These are phyloP conservation scores for Uloborus plumipes DNA, from an alignment of 2,888 invertebrate genomes.

Conservation along the genomic window DNA sequence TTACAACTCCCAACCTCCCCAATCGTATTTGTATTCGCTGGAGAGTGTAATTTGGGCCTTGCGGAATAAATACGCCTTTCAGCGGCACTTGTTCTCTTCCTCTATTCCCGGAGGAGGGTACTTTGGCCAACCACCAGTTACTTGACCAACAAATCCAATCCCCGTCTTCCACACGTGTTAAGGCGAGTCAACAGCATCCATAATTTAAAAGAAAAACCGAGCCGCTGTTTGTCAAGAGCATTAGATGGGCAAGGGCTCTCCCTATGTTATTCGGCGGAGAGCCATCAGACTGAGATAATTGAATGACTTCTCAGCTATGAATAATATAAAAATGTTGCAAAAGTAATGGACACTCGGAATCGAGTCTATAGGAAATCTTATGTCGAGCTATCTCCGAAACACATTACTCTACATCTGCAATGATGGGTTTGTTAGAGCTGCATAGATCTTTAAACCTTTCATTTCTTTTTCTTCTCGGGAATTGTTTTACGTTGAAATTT, in stretches of 20 bases:
- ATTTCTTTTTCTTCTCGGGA: not conserved
- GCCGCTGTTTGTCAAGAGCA: slow-evolving; percentile 53
- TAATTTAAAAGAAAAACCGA: slow-evolving; percentile 54
- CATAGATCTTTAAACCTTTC: slow-evolving; percentile 54
- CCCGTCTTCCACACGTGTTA: slow-evolving; percentile 42
- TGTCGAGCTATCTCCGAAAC: slow-evolving; percentile 6
- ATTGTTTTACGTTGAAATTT: slow-evolving; percentile 14
- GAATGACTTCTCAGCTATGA: slow-evolving; percentile 58
- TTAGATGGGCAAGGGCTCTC: slow-evolving; percentile 23
- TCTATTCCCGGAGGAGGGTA: slow-evolving; percentile 24
- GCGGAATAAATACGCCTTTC: slow-evolving; percentile 35
- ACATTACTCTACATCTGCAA: slow-evolving; percentile 33
- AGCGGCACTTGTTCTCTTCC: slow-evolving; percentile 10
- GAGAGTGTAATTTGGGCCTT: not conserved
- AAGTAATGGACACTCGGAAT: slow-evolving; percentile 57
- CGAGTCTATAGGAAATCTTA: slow-evolving; percentile 24
- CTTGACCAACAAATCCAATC: slow-evolving; percentile 46
- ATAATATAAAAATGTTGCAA: slow-evolving; percentile 59
- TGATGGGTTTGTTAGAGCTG: slow-evolving; percentile 39
- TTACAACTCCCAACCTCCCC: no score
- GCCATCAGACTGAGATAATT: slow-evolving; percentile 53
- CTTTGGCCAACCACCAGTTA: slow-evolving; percentile 45
- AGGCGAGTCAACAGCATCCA: slow-evolving; percentile 52
- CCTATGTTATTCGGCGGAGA: slow-evolving; percentile 10
- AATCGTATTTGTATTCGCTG: no score